Evolutionary conservation across 1,140 invertebrate genomes (phyloP).

Genomic region (Branchinecta lindahli): DNA sequence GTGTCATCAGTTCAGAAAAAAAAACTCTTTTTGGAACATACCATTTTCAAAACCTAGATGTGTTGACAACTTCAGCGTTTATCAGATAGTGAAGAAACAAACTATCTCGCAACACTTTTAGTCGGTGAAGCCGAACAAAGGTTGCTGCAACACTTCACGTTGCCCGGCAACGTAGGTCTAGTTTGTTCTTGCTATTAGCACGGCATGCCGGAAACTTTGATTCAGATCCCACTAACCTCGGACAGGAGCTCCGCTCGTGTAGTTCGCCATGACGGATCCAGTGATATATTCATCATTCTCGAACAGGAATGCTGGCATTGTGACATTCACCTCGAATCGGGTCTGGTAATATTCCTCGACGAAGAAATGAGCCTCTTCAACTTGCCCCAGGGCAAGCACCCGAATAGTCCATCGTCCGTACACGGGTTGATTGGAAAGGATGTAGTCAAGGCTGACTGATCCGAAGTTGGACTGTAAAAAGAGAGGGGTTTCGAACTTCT

Average conservation of each 20-base stretch:
- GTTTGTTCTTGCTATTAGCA: too few species aligned
- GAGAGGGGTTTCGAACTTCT: slow-evolving; percentile 15
- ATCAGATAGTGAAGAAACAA: too few species aligned
- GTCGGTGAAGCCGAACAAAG: too few species aligned
- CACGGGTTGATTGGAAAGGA: slow-evolving; percentile 73
- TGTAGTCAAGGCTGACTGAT: slow-evolving; percentile 75
- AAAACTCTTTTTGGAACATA: too few species aligned
- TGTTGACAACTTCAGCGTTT: too few species aligned
- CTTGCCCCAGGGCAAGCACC: slow-evolving; percentile 69
- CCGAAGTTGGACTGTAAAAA: slow-evolving; percentile 59
- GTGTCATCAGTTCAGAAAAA: too few species aligned
- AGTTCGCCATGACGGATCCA: slow-evolving; percentile 81
- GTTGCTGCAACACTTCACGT: too few species aligned
- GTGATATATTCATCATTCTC: slow-evolving; percentile 62
- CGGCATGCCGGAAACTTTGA: too few species aligned
- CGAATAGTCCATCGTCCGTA: slow-evolving; percentile 83
- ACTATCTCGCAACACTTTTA: too few species aligned
- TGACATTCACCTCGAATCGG: slow-evolving; percentile 83
- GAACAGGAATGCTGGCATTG: slow-evolving; percentile 83
- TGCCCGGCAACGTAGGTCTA: too few species aligned
- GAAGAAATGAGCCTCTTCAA: slow-evolving; percentile 64
- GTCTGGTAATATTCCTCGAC: slow-evolving; percentile 93
- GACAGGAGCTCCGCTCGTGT: slow-evolving; percentile 68
- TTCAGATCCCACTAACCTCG: slow-evolving; percentile 19
- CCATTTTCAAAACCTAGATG: too few species aligned